Base-by-base conservation (phyloP, 2,797 vertebrate species). In the Gouania willdenowi region DNA sequence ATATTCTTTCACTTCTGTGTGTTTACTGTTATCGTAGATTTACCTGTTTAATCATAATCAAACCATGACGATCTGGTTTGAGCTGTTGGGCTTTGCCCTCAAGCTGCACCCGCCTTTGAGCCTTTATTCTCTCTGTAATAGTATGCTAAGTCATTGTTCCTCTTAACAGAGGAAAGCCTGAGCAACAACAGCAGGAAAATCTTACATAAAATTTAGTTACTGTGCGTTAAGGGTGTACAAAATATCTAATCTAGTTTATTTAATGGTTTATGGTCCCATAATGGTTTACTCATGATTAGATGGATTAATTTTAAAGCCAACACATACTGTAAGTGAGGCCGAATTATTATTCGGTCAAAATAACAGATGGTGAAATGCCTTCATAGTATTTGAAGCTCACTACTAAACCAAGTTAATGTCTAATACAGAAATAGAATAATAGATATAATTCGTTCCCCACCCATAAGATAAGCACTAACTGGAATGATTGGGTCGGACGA, bases 91-190 rank as follows among this genome's bases (percentile, higher is more conserved):
- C 19, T 47, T 52, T 41, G 5, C n/a, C 20, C 6, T 2, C 0
- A 19, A 26, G 24, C 30, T 32, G 11, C 19, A n/a, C 30, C 22
- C 32, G 33, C 1, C 35, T 55, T 49, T 1, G 14, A 5, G 13
- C 22, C 68, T 73, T 75, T 56, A 51, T 53, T 23, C 26, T 21
- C 25, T 2, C 6, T 2, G 20, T 27, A 31, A 48, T 44, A 34
- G 2, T 6, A 1, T 4, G 59, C 5, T 6, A n/a, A 37, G 10
- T 23, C 44, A 28, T 52, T 75, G 18, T 64, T 23, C 24, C 4
- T 5, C 17, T 13, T 11, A 1, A 18, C 15, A 6, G 22, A 15
- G 4, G 21, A 24, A 48, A 30, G 32, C 14, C 30, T 41, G 23
- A 52, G 26, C 11, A 39, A 31, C 29, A 63, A 56, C 46, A 37